These are phyloP conservation scores for Platynereis dumerilii DNA, from an alignment of 2,888 invertebrate genomes.

Conservation along the genomic window DNA sequence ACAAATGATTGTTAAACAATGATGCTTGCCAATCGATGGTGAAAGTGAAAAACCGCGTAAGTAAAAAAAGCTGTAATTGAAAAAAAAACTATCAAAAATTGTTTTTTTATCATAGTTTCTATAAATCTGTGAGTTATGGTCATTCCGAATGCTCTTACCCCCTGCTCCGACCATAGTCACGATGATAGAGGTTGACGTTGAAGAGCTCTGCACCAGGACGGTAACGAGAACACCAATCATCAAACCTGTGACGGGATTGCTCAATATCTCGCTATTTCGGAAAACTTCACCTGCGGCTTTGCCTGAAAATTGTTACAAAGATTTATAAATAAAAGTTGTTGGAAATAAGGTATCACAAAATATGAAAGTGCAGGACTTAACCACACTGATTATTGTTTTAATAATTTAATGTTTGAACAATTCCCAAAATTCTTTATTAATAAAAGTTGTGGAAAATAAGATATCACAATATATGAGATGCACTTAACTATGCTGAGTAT, in stretches of 20 bases:
- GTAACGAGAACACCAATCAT: slow-evolving; percentile 67
- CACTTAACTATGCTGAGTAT: no score
- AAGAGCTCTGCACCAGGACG: slow-evolving; percentile 64
- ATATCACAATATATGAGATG: no score
- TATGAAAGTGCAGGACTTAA: neutral
- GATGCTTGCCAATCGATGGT: no score
- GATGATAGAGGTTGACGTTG: slow-evolving; percentile 60
- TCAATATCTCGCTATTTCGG: slow-evolving; percentile 55
- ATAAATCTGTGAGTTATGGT: no score
- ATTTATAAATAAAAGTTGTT: neutral
- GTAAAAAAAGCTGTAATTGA: no score
- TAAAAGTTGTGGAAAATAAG: neutral
- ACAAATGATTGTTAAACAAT: no score
- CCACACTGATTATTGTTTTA: neutral
- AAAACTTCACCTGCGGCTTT: slow-evolving; percentile 53
- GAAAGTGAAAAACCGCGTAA: no score
- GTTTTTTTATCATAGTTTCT: no score
- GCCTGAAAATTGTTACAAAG: no score
- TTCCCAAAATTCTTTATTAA: neutral
- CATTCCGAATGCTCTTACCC: slow-evolving; percentile 19
- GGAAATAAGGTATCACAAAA: neutral
- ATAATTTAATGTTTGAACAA: neutral
- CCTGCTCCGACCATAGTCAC: slow-evolving; percentile 37
- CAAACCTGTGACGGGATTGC: slow-evolving; percentile 64
- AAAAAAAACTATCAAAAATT: no score